phyloP scores from a whole-genome alignment of 37 sponge, comb jelly and placozoan species.

The Spongia lamella region DNA sequence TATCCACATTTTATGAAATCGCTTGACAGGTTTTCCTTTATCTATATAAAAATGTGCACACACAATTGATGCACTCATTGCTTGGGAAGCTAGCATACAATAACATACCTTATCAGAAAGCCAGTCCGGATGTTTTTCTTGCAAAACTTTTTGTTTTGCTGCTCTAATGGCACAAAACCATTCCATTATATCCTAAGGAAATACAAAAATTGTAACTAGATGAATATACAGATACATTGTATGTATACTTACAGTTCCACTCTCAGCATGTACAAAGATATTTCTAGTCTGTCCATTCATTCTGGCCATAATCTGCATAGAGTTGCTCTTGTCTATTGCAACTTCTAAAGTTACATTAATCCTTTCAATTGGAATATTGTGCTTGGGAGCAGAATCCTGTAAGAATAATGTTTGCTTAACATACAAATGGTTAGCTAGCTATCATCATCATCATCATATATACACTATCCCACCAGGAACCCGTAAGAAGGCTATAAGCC shows the following conservation, averaged over 20 bases:
- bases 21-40: slow-evolving; percentile 27
- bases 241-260: slow-evolving; percentile 37
- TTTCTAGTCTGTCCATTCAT: slow-evolving; percentile 59
- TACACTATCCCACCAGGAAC: too few relatives aligned
- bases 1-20: slow-evolving; percentile 74
- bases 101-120: slow-evolving; percentile 27
- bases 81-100: neutral
- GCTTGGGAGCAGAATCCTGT: slow-evolving; percentile 62
- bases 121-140: slow-evolving; percentile 22
- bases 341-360: slow-evolving; percentile 52
- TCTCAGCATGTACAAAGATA: slow-evolving; percentile 72
- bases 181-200: slow-evolving; percentile 61
- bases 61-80: neutral
- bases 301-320: slow-evolving; percentile 56
- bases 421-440: too few relatives aligned
- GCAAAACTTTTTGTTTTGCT: slow-evolving; percentile 50
- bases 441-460: too few relatives aligned
- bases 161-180: slow-evolving; percentile 69
- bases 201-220: too few relatives aligned
- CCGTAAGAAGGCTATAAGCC: too few relatives aligned
- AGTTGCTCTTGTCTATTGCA: slow-evolving; percentile 42
- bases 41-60: too few relatives aligned
- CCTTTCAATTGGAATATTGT: slow-evolving; percentile 32
- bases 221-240: too few relatives aligned
- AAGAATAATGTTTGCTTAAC: neutral